phyloP scores from a whole-genome alignment of 2,888 invertebrate species.

The Mimas tiliae region DNA sequence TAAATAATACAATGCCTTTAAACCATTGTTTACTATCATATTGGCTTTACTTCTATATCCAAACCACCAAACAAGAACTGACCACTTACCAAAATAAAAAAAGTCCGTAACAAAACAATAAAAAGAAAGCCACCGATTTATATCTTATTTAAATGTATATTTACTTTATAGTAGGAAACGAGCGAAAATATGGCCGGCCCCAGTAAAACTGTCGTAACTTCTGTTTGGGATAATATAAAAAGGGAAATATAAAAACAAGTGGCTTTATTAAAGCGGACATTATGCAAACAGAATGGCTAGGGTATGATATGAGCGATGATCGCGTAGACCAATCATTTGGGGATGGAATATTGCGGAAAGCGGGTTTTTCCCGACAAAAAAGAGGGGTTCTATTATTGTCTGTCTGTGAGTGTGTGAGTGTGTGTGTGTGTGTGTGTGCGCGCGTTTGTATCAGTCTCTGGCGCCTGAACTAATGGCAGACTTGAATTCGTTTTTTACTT shows the following conservation, averaged over 20 bases:
- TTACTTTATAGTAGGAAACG: slow-evolving; percentile 17
- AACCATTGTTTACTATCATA: no score
- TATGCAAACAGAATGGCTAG: slow-evolving; percentile 52
- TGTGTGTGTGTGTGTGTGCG: no score
- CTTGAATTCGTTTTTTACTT: no score
- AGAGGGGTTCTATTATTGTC: no score
- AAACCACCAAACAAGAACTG: not conserved
- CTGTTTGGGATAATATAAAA: slow-evolving; percentile 31
- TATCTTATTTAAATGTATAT: slow-evolving; percentile 21
- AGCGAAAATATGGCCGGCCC: slow-evolving; percentile 12
- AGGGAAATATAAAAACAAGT: slow-evolving; percentile 35
- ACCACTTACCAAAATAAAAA: not conserved
- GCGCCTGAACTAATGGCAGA: no score
- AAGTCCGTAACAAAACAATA: slow-evolving; percentile 10
- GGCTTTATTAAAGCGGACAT: slow-evolving; percentile 46
- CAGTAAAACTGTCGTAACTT: slow-evolving; percentile 24
- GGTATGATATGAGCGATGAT: slow-evolving; percentile 48
- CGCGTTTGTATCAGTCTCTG: no score
- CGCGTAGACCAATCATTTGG: slow-evolving; percentile 35
- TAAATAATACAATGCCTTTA: no score
- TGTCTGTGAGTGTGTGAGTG: no score
- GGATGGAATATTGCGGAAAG: slow-evolving; percentile 28
- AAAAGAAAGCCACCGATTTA: slow-evolving; percentile 11
- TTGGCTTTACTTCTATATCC: no score
- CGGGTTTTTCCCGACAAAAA: not conserved